A percentile compares a stretch with the other conserved stretches of the same genome.
Conservation (phyloP, 2,888 invertebrate species). For the Druceiella hillmani region DNA sequence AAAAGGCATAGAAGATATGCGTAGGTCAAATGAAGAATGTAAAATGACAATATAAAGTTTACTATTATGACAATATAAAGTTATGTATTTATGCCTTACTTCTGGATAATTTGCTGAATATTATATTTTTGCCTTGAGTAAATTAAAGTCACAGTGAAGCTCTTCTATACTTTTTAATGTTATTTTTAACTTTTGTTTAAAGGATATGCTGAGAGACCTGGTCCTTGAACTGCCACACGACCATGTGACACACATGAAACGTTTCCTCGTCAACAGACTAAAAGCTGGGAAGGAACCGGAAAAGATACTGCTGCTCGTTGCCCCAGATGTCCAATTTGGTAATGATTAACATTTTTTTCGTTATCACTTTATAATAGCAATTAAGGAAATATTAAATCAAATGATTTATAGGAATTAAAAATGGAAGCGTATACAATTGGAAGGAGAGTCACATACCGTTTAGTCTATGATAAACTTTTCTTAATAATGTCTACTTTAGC, state of each 20-base stretch:
- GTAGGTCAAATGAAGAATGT: too few species aligned
- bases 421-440: too few species aligned
- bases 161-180: too few species aligned
- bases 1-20: too few species aligned
- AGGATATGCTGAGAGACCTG: conserved; percentile 58
- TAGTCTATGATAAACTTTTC: too few species aligned
- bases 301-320: conserved; percentile 51
- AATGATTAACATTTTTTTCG: conserved; percentile 8
- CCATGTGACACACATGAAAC: conserved; percentile 57
- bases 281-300: conserved; percentile 46
- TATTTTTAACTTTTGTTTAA: too few species aligned
- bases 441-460: too few species aligned
- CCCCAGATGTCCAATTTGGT: conserved; percentile 40
- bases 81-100: too few species aligned
- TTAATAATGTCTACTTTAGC: too few species aligned
- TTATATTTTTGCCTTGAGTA: neutral
- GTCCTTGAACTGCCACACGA: conserved; percentile 56
- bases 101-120: neutral
- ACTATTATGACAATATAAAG: too few species aligned
- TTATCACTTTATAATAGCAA: neutral
- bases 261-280: conserved; percentile 45
- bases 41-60: too few species aligned
- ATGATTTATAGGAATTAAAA: neutral
- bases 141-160: too few species aligned
- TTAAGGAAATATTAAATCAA: neutral